These are phyloP conservation scores for Drosophila triauraria DNA, from an alignment of 1,140 invertebrate genomes.

Conservation along the genomic window DNA sequence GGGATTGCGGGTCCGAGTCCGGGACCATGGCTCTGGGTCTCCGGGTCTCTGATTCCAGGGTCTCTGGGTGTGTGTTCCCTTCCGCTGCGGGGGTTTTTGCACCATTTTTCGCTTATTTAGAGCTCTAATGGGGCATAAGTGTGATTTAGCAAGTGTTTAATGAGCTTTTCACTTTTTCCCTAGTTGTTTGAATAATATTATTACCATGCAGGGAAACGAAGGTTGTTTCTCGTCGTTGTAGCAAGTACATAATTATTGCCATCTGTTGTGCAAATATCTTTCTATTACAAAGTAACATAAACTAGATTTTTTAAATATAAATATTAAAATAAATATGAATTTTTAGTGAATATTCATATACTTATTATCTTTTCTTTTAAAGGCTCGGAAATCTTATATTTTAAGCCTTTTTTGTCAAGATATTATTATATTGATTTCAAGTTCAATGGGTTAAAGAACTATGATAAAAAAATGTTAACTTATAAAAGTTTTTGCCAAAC, in stretches of 20 bases:
- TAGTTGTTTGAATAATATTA: constrained; percentile 5
- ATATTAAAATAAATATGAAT: background rate
- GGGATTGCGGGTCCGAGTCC: constrained; percentile 29
- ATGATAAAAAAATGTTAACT: too few species aligned
- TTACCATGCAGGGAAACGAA: background rate
- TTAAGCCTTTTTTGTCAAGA: too few species aligned
- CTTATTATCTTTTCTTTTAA: too few species aligned
- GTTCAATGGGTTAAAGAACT: too few species aligned
- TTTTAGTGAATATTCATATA: background rate
- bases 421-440: too few species aligned
- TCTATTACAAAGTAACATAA: too few species aligned
- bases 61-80: background rate
- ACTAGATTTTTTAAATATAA: background rate
- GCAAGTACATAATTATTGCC: background rate
- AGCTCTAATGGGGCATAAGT: constrained; percentile 80
- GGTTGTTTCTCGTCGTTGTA: background rate
- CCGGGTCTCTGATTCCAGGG: constrained; percentile 14
- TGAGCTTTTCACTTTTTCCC: constrained; percentile 70
- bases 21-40: background rate
- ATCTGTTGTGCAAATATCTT: background rate
- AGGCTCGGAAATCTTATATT: too few species aligned
- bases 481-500: too few species aligned
- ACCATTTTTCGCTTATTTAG: constrained; percentile 78
- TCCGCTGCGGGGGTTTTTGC: constrained; percentile 22
- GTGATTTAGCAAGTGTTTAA: constrained; percentile 81